Base-by-base conservation (phyloP, 2,888 invertebrate genomes). In the Oscheius sp. region DNA sequence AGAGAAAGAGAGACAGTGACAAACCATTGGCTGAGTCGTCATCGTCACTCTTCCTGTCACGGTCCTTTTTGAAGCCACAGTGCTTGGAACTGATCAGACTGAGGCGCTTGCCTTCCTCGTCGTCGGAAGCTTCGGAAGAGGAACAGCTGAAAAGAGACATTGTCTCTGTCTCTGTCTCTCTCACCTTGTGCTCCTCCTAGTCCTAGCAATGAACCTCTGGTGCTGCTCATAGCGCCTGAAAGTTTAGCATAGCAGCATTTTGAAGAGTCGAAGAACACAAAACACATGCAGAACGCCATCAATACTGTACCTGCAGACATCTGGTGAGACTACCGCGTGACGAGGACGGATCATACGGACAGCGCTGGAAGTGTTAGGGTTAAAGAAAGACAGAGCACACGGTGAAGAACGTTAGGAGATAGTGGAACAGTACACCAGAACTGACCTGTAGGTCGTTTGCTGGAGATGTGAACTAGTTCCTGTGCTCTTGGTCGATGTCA, bases 41-140 rank as follows among this genome's bases (percentile, higher is more conserved):
- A 5, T 55, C 70, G 21, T 79, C 76, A 47, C 21, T 50, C 21
- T 42, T 57, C 11, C n/a, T 51, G 33, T 55, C 74, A 35, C 57
- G 13, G 21, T 70, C 77, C 47, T 48, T 48, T 47, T 73, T 68
- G 55, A 73, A 57, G 55, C 66, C 58, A 11, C 76, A 72, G 47
- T 71, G 78, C 59, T 80, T 78, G 72, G 77, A 72, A 32, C 78
- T 79, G 2, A 86, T 63, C 75, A 86, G 78, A 32, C 81, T 81
- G 62, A 84, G 72, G n/a, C 84, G 73, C 3, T 85, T 73, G 13
- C 83, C 82, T 57, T 84, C 84, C 94, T 91, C 91, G 37, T 91
- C 91, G 89, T 96, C 96, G 76, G 95, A 95, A 5, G 96, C 94
- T 90, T 96, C 96, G 0, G 96, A 96, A 70, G 95, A 96, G 85